A percentile compares a stretch with the other conserved stretches of the same genome.
These are phyloP conservation scores for Lagopus muta DNA, from an alignment of 2,113 vertebrate genomes.

Conservation along the genomic window DNA sequence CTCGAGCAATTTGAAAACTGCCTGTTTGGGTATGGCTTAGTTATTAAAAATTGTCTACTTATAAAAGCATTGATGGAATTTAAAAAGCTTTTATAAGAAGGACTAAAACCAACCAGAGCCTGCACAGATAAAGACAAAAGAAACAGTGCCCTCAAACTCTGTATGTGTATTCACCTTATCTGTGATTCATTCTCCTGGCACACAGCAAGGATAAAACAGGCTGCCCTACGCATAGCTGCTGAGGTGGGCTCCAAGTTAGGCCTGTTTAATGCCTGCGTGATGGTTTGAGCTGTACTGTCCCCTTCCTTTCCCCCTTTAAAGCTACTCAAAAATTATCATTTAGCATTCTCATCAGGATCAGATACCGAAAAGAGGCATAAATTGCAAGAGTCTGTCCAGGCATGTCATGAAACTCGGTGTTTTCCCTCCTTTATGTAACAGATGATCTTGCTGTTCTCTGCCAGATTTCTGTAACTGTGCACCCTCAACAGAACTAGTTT, in stretches of 20 bases:
- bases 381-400: not conserved
- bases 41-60: conserved; percentile 14
- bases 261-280: not conserved
- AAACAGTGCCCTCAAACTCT: conserved; percentile 34
- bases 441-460: not conserved
- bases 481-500: not conserved
- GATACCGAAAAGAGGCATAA: not conserved
- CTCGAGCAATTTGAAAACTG: conserved; percentile 33
- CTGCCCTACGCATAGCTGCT: not conserved
- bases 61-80: conserved; percentile 40
- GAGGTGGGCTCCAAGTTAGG: not conserved
- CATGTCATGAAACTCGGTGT: not conserved
- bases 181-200: not conserved
- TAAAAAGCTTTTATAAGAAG: conserved; percentile 3
- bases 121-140: conserved; percentile 43
- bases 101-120: conserved; percentile 44
- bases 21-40: not conserved
- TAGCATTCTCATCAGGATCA: not conserved
- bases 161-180: conserved; percentile 25
- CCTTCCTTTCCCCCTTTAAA: not conserved
- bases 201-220: not conserved
- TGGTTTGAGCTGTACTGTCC: not conserved
- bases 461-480: conserved; percentile 1
- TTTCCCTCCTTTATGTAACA: conserved; percentile 3
- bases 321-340: not conserved